A percentile compares a stretch with the other conserved stretches of the same genome.
Conservation (phyloP, 1,140 invertebrate species). For the Atta colombica region DNA sequence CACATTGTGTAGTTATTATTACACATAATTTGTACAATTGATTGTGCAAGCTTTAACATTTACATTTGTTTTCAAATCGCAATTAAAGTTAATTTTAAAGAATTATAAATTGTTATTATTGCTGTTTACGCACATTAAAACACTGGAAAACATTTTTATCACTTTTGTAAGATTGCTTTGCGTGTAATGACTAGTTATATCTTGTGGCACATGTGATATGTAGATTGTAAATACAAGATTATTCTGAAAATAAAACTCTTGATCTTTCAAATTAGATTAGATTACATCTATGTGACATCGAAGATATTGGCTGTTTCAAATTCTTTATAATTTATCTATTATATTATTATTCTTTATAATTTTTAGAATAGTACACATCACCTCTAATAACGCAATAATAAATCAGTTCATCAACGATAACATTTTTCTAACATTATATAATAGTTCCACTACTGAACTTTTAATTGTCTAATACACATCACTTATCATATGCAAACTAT, state of each 20-base stretch:
- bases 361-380: conserved; percentile 43
- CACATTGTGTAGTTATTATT: conserved; percentile 37
- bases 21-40: conserved; percentile 42
- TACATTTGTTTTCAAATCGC: conserved; percentile 22
- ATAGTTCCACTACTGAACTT: conserved; percentile 23
- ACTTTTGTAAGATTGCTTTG: conserved; percentile 45
- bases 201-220: conserved; percentile 42
- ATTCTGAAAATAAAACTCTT: conserved; percentile 39
- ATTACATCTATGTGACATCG: conserved; percentile 29
- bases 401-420: conserved; percentile 10
- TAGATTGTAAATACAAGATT: conserved; percentile 48
- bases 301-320: conserved; percentile 20
- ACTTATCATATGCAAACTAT: conserved; percentile 17
- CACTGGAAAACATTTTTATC: conserved; percentile 40
- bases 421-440: conserved; percentile 16
- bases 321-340: conserved; percentile 5
- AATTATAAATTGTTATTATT: conserved; percentile 35
- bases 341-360: background rate
- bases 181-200: conserved; percentile 42
- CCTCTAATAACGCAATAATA: conserved; percentile 1
- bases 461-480: conserved; percentile 31
- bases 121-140: conserved; percentile 8
- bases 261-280: conserved; percentile 37
- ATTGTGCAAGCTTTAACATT: conserved; percentile 50
- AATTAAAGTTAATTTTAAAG: conserved; percentile 39